These are phyloP conservation scores for Conus betulinus DNA, from an alignment of 1,140 invertebrate species.

Conservation along the genomic window DNA sequence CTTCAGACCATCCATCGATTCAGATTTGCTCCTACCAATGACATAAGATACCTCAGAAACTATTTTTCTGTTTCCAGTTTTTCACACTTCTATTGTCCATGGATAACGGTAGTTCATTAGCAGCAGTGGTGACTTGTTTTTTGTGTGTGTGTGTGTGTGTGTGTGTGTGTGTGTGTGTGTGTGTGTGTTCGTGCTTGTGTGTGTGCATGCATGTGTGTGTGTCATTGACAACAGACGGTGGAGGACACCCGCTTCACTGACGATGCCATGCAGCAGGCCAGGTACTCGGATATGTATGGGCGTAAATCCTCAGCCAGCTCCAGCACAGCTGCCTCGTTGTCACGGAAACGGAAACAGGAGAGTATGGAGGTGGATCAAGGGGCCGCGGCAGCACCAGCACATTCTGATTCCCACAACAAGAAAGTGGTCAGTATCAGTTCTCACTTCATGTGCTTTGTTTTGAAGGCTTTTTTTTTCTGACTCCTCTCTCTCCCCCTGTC, in stretches of 20 bases:
- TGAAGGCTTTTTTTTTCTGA: too few species aligned
- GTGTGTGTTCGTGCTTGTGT: too few species aligned
- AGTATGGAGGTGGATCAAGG: slow-evolving; percentile 24
- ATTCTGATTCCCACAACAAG: neutral
- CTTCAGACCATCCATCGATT: too few species aligned
- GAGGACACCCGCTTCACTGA: slow-evolving; percentile 10
- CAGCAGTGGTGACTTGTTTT: too few species aligned
- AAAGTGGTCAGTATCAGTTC: neutral
- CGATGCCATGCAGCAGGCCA: slow-evolving; percentile 23
- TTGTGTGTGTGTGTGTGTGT: too few species aligned
- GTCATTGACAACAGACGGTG: neutral
- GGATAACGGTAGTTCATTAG: too few species aligned
- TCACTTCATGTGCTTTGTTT: too few species aligned
- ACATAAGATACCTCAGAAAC: too few species aligned
- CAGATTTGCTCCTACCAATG: too few species aligned
- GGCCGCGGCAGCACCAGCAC: neutral
- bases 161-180: too few species aligned
- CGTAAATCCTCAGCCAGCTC: neutral
- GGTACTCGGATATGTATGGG: neutral
- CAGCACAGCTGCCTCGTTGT: neutral
- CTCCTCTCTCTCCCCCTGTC: neutral
- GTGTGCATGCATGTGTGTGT: neutral
- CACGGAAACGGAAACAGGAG: slow-evolving; percentile 23
- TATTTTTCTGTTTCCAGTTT: too few species aligned
- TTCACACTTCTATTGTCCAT: too few species aligned